Base-by-base conservation (phyloP, 2,113 vertebrate species). In the Pelecanus crispus region DNA sequence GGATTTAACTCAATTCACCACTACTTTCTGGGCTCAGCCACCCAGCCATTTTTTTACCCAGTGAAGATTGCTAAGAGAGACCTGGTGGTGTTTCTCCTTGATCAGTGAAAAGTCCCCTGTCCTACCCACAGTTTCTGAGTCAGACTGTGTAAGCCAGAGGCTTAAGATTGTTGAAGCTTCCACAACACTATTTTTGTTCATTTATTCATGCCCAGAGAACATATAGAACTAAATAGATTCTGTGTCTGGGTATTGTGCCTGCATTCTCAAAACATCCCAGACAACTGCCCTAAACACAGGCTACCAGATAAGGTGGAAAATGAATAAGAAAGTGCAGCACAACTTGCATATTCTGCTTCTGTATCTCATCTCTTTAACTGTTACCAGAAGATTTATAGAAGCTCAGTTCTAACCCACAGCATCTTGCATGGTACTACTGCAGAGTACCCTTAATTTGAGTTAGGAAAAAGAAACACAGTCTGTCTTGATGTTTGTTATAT, bases 141-240 rank as follows among this genome's bases (percentile, higher is more conserved):
- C 84, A 94, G 26, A 78, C 36, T 70, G 6, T 67, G 40, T 88
- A 73, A 94, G 34, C 40, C 68, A 77, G 58, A 93, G 75, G 58
- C 52, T 94, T 85, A 86, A 95, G 92, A n/a, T 87, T 29, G 55
- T 21, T 73, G 88, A 95, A 92, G 34, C 34, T 92, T 92, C 80
- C 88, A 70, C 75, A 95, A 28, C 53, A 70, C 22, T 21, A 34
- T 86, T 97, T 95, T 93, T 96, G 91, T 95, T 97, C 82, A 81
- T 94, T 95, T 94, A 75, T 70, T 89, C 50, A 80, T 68, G 56
- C 42, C 79, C 31, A 82, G 85, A 95, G 79, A 95, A 47, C 28
- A 53, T 6, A 36, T 6, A 28, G 77, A 49, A 66, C 53, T 55
- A 95, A 97, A 93, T 9, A 82, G n/a, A 84, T 86, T 86, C 63